Conservation (phyloP, 2,113 vertebrate species). For the Junco hyemalis region DNA sequence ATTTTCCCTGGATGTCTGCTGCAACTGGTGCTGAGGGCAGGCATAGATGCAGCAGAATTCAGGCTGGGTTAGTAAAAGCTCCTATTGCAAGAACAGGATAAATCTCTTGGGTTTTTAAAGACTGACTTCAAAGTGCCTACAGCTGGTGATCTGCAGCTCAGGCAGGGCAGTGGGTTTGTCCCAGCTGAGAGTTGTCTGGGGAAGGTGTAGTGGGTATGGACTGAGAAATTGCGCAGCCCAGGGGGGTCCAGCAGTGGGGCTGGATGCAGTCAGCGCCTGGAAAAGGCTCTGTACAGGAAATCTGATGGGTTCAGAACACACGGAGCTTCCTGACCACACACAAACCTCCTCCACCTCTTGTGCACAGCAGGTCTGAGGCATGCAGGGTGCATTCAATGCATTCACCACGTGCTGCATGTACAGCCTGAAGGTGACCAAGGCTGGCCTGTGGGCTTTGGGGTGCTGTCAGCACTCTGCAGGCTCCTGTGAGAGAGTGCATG, state of each 20-base stretch:
- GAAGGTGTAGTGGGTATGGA: no score
- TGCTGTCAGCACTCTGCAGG: neutral
- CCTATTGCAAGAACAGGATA: neutral
- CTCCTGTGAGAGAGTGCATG: neutral
- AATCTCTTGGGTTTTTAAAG: neutral
- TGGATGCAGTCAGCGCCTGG: rapidly evolving
- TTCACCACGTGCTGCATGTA: rapidly evolving
- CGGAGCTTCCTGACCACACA: neutral
- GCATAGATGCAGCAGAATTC: rapidly evolving
- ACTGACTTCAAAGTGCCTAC: neutral
- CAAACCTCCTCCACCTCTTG: neutral
- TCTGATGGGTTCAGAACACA: rapidly evolving
- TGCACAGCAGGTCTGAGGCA: neutral
- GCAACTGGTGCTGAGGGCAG: neutral
- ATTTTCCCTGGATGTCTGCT: neutral
- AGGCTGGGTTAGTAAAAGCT: neutral
- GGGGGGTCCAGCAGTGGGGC: rapidly evolving
- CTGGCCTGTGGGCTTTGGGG: rapidly evolving
- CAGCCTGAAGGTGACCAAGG: neutral
- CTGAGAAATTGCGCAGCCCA: rapidly evolving
- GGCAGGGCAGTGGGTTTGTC: neutral
- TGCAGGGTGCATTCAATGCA: neutral
- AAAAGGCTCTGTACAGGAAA: neutral
- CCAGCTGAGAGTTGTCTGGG: neutral
- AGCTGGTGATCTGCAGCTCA: neutral